phyloP scores from a whole-genome alignment of 2,797 vertebrate species.

The Poecilia gillii region DNA sequence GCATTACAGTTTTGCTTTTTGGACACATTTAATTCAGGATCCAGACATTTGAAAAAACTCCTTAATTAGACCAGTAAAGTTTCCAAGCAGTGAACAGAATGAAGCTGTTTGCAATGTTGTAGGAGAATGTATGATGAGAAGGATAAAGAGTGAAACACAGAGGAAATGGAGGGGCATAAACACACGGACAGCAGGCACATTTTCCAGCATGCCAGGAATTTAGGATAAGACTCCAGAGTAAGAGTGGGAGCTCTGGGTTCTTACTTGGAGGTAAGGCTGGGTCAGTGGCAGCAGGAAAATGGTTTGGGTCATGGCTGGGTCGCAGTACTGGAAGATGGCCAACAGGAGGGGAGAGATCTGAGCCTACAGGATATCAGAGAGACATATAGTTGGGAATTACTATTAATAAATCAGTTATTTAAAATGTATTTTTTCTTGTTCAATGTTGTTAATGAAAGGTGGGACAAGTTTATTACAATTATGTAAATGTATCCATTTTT shows the following conservation, averaged over 20 bases:
- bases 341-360: conserved; percentile 86
- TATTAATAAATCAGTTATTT: neutral
- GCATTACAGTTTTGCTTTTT: neutral
- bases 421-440: neutral
- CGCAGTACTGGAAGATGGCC: conserved; percentile 93
- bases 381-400: conserved; percentile 31
- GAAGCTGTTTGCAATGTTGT: neutral
- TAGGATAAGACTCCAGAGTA: conserved; percentile 65
- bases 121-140: neutral
- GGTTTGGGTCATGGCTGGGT: conserved; percentile 88
- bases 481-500: neutral
- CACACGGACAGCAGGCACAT: conserved; percentile 33
- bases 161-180: neutral
- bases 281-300: conserved; percentile 94
- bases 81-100: neutral
- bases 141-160: neutral
- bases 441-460: neutral
- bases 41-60: neutral
- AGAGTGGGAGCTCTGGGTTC: conserved; percentile 73
- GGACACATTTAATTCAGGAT: neutral
- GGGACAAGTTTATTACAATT: too few species aligned
- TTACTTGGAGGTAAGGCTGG: conserved; percentile 99
- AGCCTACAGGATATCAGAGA: conserved; percentile 87
- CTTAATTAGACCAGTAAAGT: neutral
- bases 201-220: conserved; percentile 18